phyloP scores from a whole-genome alignment of 2,113 vertebrate species.

The Bubo bubo region DNA sequence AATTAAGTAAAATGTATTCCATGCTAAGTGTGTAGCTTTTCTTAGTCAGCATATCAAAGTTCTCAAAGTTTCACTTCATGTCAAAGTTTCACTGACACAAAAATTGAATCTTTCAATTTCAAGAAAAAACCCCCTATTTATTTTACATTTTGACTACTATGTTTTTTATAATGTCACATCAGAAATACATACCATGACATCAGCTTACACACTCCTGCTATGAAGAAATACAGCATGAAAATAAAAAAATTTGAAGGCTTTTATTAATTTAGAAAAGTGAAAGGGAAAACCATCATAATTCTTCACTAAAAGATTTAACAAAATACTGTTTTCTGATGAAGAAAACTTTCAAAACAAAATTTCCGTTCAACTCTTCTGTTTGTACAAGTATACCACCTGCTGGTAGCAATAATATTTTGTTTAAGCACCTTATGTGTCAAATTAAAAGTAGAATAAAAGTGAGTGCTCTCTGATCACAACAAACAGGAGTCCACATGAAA shows the following conservation, averaged over 20 bases:
- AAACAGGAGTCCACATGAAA: background rate
- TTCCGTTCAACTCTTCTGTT: background rate
- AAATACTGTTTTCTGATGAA: background rate
- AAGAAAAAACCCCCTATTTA: background rate
- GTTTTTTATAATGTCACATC: background rate
- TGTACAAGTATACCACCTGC: background rate
- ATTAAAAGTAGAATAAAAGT: background rate
- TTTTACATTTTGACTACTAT: background rate
- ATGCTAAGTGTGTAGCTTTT: background rate
- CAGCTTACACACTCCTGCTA: accelerated
- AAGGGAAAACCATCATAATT: background rate
- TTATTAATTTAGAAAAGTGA: background rate
- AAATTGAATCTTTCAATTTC: background rate
- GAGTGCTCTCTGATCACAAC: background rate
- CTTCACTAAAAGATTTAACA: background rate
- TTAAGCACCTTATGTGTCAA: background rate
- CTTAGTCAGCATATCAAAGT: background rate
- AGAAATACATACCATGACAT: background rate
- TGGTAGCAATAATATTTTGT: background rate
- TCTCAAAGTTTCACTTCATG: background rate
- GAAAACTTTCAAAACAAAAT: background rate
- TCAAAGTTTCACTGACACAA: background rate
- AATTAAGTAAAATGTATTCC: background rate
- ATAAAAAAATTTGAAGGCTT: background rate
- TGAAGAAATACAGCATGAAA: background rate